Conservation (phyloP, 2,797 vertebrate genomes). For the Graptemys geographica region DNA sequence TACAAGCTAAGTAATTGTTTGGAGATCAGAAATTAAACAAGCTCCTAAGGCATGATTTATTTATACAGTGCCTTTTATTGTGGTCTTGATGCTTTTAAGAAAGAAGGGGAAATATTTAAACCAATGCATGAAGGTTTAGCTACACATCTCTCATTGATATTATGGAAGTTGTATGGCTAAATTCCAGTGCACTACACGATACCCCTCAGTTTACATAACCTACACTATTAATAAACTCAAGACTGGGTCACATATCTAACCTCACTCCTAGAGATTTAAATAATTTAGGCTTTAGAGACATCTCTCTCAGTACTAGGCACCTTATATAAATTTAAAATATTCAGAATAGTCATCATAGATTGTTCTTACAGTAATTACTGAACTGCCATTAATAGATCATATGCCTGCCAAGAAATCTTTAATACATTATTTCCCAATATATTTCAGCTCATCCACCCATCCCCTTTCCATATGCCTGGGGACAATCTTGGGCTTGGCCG, state of each 20-base stretch:
- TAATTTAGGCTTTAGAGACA: background rate
- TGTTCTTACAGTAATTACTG: background rate
- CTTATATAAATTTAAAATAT: background rate
- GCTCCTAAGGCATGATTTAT: background rate
- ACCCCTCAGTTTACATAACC: background rate
- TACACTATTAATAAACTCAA: background rate
- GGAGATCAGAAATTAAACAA: background rate
- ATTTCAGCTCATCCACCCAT: no score
- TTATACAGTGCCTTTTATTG: rapidly evolving
- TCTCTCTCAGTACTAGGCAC: background rate
- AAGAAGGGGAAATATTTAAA: background rate
- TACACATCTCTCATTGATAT: background rate
- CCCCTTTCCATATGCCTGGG: no score
- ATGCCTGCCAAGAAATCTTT: no score
- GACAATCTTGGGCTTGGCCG: no score
- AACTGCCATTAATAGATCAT: background rate
- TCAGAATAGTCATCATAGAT: background rate
- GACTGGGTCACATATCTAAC: background rate
- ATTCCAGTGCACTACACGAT: background rate
- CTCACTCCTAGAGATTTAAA: background rate
- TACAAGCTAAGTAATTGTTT: background rate
- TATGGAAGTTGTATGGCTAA: background rate
- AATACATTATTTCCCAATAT: no score
- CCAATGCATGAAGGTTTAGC: background rate
- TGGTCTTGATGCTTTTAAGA: background rate